These are phyloP conservation scores for Macrosteles quadrilineatus DNA, from an alignment of 1,140 invertebrate genomes.

Conservation along the genomic window DNA sequence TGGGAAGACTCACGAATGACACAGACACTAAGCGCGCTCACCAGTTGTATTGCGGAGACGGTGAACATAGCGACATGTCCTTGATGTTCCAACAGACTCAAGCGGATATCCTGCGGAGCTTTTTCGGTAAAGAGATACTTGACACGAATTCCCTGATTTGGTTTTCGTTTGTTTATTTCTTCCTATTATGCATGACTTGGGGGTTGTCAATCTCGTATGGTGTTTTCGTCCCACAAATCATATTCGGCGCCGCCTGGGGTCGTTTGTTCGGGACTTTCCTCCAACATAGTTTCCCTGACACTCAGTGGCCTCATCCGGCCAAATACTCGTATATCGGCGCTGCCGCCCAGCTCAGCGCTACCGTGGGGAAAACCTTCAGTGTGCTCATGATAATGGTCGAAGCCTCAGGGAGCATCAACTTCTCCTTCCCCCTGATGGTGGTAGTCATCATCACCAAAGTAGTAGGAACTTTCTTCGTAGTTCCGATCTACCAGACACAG, in stretches of 20 bases:
- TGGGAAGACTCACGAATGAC: no score
- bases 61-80: slow-evolving; percentile 87
- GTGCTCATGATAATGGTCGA: slow-evolving; percentile 22
- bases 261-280: slow-evolving; percentile 67
- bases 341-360: slow-evolving; percentile 19
- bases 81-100: slow-evolving; percentile 96
- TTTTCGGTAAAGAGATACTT: not conserved
- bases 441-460: slow-evolving; percentile 1
- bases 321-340: slow-evolving; percentile 18
- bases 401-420: not conserved
- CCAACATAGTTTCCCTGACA: slow-evolving; percentile 23
- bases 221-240: slow-evolving; percentile 91
- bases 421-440: slow-evolving; percentile 16
- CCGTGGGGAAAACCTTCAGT: slow-evolving; percentile 4
- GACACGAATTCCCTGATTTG: slow-evolving; percentile 60
- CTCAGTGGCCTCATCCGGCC: slow-evolving; percentile 12
- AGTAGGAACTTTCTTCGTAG: not conserved
- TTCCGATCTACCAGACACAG: slow-evolving; percentile 93
- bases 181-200: slow-evolving; percentile 90
- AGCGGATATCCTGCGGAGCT: slow-evolving; percentile 73
- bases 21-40: no score
- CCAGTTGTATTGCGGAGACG: slow-evolving; percentile 52
- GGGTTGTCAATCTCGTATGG: slow-evolving; percentile 94
- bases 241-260: slow-evolving; percentile 96
- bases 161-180: slow-evolving; percentile 86